Evolutionary conservation across 2,113 vertebrate species (phyloP), one percentile per base, ranked within the genome.

Genomic region (Forbesichthys papilliferus): DNA sequence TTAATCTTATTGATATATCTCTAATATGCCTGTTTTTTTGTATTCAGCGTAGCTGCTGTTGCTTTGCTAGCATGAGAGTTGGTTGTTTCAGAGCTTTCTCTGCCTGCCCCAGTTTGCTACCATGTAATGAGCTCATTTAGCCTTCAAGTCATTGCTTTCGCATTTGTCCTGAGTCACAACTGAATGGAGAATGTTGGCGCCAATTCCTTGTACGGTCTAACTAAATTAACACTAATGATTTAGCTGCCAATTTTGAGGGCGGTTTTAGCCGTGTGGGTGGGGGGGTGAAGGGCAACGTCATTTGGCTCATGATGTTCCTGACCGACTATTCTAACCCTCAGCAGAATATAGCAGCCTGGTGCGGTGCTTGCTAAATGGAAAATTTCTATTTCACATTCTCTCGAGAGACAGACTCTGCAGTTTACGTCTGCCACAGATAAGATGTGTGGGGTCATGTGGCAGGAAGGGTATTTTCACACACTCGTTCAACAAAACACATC

Each of bases 371-470:
- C 18, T 12, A 36, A 58, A 53, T 49, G 58, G 65, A 60, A 56
- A 55, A 27, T 42, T 49, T 18, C 11, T 64, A 18, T 73, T 18
- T 49, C 68, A 27, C 7, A 7, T 13, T 68, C 33, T 54, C 3
- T 20, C 53, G 18, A 80, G 83, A 85, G 79, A 83, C 82, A 76
- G 47, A 1, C 13, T 9, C 20, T 5, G 3, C 49, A 69, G 73
- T 87, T 86, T 84, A 27, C 27, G 54, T 85, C 74, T 82, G 54
- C 13, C 53, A 4, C 7, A 52, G 86, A 89, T 85, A 85, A 85
- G 69, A 85, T 58, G 27, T 27, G 27, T 27, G 27, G 27, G 85
- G 83, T 75, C 86, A 84, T 53, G 73, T 12, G 34, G 1, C 0
- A 65, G 56, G 75, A 87, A 81, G 80, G 74, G 36, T 57, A 14